Base-by-base conservation (phyloP, 2,113 vertebrate species). In the Prunella fulvescens region DNA sequence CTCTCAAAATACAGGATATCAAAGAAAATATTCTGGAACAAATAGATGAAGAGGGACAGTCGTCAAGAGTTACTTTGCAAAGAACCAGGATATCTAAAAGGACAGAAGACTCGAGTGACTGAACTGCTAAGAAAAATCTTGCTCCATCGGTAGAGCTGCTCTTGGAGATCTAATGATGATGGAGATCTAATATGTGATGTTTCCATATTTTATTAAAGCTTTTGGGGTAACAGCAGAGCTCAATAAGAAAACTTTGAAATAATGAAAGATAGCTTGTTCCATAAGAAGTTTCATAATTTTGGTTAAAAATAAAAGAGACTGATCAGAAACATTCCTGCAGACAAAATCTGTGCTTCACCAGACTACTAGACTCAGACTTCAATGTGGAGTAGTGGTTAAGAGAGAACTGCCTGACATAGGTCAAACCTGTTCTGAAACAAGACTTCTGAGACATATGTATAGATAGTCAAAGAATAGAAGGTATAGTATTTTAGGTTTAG, bases 71-170 rank as follows among this genome's bases (percentile, higher is more conserved):
- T 89, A 50, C 54, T 45, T 69, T 79, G 54, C 85, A 91, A 65
- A 88, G 87, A 91, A 82, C 62, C 78, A 80, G 51, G 24, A 66
- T 89, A 58, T 77, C 79, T 91, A 57, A 95, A 93, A 84, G 58
- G 62, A 83, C 70, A 86, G 87, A 97, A 95, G 92, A 95, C 71
- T 81, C 35, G 5, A 94, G 66, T 95, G 70, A 65, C 78, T 90
- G 87, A 90, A 76, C 66, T 72, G 10, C 81, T 85, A 47, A 86
- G 48, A 73, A 54, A 94, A 88, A 39, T 86, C 54, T 87, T 79
- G 39, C 58, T 95, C 81, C 70, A 74, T 56, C 1, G 0, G 57
- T 91, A 73, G n/a, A 87, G 35, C 62, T 65, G 12, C 39, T 91
- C 1, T 71, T 77, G 37, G 37, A 37, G 37, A 37, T 37, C 37